Evolutionary conservation across 1,140 invertebrate species (phyloP).

Genomic region (Protaetia brevitarsis): DNA sequence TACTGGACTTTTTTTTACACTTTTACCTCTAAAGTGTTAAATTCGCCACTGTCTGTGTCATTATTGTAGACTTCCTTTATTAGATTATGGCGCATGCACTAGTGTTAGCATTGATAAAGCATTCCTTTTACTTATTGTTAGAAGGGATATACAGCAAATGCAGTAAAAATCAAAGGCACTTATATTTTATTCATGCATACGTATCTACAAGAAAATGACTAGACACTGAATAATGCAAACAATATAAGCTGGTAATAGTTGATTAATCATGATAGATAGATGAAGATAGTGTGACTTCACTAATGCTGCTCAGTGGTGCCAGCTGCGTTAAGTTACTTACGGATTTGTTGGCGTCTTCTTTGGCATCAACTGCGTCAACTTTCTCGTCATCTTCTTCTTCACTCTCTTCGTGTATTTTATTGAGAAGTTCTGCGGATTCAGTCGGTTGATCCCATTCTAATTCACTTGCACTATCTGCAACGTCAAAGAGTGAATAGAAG

Average conservation of each 20-base stretch:
- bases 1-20: no score
- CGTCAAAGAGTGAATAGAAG: slow-evolving; percentile 1
- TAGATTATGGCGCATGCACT: no score
- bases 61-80: no score
- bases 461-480: slow-evolving; percentile 45
- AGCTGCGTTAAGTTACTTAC: slow-evolving; percentile 45
- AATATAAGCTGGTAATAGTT: not conserved
- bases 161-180: not conserved
- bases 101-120: no score
- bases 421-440: slow-evolving; percentile 50
- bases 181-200: not conserved
- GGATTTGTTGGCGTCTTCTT: slow-evolving; percentile 34
- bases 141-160: no score
- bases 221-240: not conserved
- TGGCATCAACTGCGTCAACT: slow-evolving; percentile 26
- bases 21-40: no score
- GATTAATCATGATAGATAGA: not conserved
- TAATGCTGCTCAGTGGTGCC: slow-evolving; percentile 48
- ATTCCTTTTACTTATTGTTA: no score
- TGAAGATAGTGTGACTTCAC: slow-evolving; percentile 43
- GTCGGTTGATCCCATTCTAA: slow-evolving; percentile 53
- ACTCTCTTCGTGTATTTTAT: slow-evolving; percentile 53
- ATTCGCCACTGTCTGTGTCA: no score
- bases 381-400: slow-evolving; percentile 53
- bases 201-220: not conserved